Evolutionary conservation across 2,113 vertebrate genomes (phyloP).

Genomic region (Montifringilla adamsi): DNA sequence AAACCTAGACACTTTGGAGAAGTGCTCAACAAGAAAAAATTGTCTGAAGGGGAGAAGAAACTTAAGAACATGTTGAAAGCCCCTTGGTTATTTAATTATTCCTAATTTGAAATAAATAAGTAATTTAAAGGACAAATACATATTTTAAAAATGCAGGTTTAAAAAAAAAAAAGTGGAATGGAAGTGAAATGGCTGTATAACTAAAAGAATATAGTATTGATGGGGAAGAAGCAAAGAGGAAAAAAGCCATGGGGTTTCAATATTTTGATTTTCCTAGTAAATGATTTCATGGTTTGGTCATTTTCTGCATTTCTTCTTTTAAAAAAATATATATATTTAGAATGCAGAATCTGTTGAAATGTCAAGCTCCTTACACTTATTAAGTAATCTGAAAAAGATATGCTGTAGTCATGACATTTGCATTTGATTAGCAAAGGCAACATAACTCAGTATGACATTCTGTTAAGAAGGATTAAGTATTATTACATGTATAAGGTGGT

Average conservation of each 20-base stretch:
- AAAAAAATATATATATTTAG: background rate
- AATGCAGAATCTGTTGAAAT: background rate
- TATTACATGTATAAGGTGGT: background rate
- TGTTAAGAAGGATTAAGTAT: conserved; percentile 2
- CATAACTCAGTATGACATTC: background rate
- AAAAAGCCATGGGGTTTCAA: background rate
- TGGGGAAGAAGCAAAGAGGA: background rate
- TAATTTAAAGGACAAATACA: background rate
- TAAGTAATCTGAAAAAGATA: conserved; percentile 15
- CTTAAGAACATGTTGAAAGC: background rate
- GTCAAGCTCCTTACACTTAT: background rate
- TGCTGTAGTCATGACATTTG: background rate
- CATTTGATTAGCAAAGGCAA: background rate
- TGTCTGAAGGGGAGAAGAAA: background rate
- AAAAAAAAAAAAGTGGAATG: background rate
- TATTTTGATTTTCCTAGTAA: background rate
- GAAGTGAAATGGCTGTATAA: background rate
- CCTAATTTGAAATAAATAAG: background rate
- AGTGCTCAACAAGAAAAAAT: background rate
- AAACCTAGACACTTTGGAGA: background rate
- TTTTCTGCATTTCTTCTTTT: background rate
- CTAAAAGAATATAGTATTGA: rapidly evolving
- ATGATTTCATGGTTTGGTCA: background rate
- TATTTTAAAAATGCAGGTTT: background rate
- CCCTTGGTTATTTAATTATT: background rate